phyloP scores from a whole-genome alignment of 92 coral and sea anemone species.

The Palythoa heliodiscus region DNA sequence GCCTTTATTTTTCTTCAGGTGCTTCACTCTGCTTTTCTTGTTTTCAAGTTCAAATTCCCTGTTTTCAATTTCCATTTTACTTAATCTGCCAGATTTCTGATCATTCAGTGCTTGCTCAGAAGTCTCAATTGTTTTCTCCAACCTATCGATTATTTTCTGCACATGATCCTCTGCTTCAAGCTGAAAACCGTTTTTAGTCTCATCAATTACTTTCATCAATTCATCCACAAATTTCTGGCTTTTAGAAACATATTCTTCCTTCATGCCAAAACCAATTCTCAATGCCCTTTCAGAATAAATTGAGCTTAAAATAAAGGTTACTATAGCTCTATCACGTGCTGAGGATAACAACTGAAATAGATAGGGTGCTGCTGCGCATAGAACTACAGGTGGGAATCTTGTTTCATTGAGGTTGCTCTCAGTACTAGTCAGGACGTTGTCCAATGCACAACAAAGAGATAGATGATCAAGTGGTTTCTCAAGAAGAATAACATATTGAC shows the following conservation, averaged over 20 bases:
- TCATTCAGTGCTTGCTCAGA: neutral
- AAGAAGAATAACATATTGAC: constrained; percentile 19
- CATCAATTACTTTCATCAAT: neutral
- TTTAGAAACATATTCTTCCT: neutral
- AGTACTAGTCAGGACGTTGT: neutral
- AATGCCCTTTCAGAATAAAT: constrained; percentile 35
- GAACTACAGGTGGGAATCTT: neutral
- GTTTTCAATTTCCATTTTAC: constrained; percentile 26
- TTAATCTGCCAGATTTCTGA: constrained; percentile 30
- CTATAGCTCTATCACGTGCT: constrained; percentile 34
- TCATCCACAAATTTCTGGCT: neutral
- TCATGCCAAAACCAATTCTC: constrained; percentile 15
- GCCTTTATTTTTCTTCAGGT: constrained; percentile 16
- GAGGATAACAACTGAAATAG: constrained; percentile 20
- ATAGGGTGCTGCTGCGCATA: constrained; percentile 11
- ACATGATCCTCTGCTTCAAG: neutral
- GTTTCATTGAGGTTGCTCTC: neutral
- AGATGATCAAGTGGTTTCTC: constrained; percentile 17
- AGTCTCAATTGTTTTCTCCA: constrained; percentile 8
- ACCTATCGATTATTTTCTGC: neutral
- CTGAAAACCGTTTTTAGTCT: neutral
- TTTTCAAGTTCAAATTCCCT: constrained; percentile 30
- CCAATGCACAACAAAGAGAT: neutral
- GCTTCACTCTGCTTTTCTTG: constrained; percentile 2
- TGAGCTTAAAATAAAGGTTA: constrained; percentile 24